These are phyloP conservation scores for Tiliacea aurago DNA, from an alignment of 2,888 invertebrate genomes.

Conservation along the genomic window DNA sequence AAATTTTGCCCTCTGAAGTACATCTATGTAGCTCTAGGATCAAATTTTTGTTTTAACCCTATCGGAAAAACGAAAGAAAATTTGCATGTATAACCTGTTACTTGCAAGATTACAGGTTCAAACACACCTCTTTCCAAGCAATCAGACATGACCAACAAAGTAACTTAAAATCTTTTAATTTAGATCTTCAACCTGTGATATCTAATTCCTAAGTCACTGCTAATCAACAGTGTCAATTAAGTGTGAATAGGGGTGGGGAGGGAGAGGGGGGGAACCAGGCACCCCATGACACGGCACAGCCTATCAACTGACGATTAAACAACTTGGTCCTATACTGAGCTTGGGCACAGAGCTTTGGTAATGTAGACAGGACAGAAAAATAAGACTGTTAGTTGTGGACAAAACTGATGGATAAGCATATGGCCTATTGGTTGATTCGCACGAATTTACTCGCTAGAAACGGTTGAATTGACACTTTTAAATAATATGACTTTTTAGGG, in stretches of 20 bases:
- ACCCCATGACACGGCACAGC: slow-evolving; percentile 73
- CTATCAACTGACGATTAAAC: slow-evolving; percentile 81
- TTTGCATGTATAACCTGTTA: not conserved
- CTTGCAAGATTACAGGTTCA: not conserved
- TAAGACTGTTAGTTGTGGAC: no score
- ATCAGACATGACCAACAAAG: not conserved
- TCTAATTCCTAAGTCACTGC: slow-evolving; percentile 61
- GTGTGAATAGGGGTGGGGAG: slow-evolving; percentile 63
- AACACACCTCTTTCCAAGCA: not conserved
- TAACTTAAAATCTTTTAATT: slow-evolving; percentile 28
- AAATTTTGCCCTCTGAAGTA: no score
- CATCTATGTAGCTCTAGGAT: no score
- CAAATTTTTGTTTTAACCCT: no score
- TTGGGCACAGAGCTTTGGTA: slow-evolving; percentile 38
- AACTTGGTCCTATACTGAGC: slow-evolving; percentile 73
- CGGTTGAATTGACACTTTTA: no score
- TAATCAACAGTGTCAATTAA: slow-evolving; percentile 78
- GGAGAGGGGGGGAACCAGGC: slow-evolving; percentile 73
- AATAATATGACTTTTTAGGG: no score
- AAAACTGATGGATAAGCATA: no score
- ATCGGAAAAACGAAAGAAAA: not conserved
- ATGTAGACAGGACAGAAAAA: slow-evolving; percentile 37
- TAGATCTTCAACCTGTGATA: slow-evolving; percentile 47
- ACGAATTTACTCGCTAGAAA: no score
- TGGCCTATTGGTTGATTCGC: no score